phyloP scores from a whole-genome alignment of 2,797 vertebrate species.

The Etheostoma perlongum region DNA sequence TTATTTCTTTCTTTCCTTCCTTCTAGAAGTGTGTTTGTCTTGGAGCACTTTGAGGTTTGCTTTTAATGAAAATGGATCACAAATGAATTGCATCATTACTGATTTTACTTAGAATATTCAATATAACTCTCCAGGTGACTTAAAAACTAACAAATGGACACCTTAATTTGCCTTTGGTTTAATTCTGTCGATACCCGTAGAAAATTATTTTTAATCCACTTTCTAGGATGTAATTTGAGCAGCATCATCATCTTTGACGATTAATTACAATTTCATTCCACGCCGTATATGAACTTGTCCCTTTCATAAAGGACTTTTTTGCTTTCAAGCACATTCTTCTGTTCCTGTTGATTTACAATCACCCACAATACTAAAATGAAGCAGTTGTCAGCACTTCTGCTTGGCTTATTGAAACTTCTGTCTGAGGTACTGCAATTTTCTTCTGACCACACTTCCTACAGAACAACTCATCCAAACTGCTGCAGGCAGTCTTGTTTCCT shows the following conservation, averaged over 20 bases:
- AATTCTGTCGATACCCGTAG: slow-evolving; percentile 32
- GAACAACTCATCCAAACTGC: slow-evolving; percentile 38
- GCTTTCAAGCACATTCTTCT: slow-evolving; percentile 17
- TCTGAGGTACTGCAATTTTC: slow-evolving; percentile 39
- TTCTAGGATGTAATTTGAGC: slow-evolving; percentile 44
- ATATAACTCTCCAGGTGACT: slow-evolving; percentile 20
- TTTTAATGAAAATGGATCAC: slow-evolving; percentile 38
- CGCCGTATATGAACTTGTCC: slow-evolving; percentile 4
- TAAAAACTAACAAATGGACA: slow-evolving; percentile 39
- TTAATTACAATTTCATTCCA: slow-evolving; percentile 37
- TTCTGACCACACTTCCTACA: slow-evolving; percentile 23
- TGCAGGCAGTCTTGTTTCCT: slow-evolving; percentile 51
- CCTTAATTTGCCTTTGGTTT: slow-evolving; percentile 41
- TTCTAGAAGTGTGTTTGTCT: slow-evolving; percentile 10
- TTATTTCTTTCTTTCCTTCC: neutral
- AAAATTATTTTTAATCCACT: slow-evolving; percentile 55
- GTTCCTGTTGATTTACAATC: slow-evolving; percentile 23
- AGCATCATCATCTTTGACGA: slow-evolving; percentile 19
- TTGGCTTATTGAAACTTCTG: slow-evolving; percentile 36
- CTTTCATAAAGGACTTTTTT: slow-evolving; percentile 15
- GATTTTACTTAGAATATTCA: slow-evolving; percentile 29
- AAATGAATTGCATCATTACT: slow-evolving; percentile 43
- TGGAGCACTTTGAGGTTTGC: slow-evolving; percentile 37
- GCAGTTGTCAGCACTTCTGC: slow-evolving; percentile 21
- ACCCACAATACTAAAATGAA: slow-evolving; percentile 8